phyloP scores from a whole-genome alignment of 2,888 invertebrate species.

The Phragmatobia fuliginosa region DNA sequence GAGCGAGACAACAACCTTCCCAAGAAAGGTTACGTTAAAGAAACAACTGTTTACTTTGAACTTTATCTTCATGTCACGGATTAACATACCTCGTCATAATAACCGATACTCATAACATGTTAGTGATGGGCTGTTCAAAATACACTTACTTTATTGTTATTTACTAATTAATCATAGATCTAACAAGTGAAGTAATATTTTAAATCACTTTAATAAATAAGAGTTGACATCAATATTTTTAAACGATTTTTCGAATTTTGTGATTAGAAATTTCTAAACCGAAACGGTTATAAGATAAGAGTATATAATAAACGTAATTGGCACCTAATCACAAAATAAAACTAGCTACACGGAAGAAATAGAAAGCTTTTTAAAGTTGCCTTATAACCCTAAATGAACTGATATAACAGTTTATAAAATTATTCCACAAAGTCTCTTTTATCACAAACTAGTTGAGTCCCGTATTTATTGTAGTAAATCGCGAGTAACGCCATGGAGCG shows the following conservation, averaged over 20 bases:
- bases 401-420: too few species aligned
- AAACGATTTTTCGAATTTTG: not conserved
- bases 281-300: not conserved
- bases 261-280: not conserved
- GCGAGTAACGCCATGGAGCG: too few species aligned
- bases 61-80: slow-evolving; percentile 29
- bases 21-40: slow-evolving; percentile 67
- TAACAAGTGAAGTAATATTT: not conserved
- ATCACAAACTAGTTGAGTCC: too few species aligned
- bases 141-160: not conserved
- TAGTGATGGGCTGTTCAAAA: slow-evolving; percentile 4
- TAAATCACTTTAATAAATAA: not conserved
- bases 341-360: too few species aligned
- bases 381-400: too few species aligned
- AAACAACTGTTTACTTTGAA: slow-evolving; percentile 54
- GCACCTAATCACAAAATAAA: not conserved
- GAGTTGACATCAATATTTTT: not conserved
- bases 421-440: too few species aligned
- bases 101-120: slow-evolving; percentile 14
- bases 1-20: slow-evolving; percentile 62
- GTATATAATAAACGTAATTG: too few species aligned
- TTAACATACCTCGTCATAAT: slow-evolving; percentile 13
- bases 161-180: not conserved
- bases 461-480: too few species aligned
- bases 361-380: too few species aligned